phyloP scores from a whole-genome alignment of 2,888 invertebrate genomes.

The Pristionchus entomophagus region DNA sequence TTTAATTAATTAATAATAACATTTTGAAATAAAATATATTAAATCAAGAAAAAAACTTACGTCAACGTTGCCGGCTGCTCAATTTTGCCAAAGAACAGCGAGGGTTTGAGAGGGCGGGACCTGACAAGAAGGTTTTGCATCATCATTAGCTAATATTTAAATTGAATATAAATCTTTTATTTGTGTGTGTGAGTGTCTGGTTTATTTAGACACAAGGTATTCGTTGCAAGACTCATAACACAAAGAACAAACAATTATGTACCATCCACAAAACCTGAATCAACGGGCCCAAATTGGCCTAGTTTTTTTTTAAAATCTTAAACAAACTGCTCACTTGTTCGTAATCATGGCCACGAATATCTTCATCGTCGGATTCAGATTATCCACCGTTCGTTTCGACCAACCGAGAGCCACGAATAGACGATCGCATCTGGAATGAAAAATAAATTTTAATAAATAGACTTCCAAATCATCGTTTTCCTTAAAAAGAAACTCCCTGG shows the following conservation, averaged over 20 bases:
- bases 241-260: too few relatives aligned
- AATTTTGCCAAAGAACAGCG: constrained; percentile 31
- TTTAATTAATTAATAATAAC: background rate
- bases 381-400: background rate
- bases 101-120: background rate
- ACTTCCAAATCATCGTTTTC: too few relatives aligned
- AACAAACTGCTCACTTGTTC: background rate
- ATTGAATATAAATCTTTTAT: too few relatives aligned
- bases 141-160: background rate
- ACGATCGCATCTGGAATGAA: constrained; percentile 24
- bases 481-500: background rate
- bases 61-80: constrained; percentile 19
- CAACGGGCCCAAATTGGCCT: too few relatives aligned
- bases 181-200: too few relatives aligned
- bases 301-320: too few relatives aligned
- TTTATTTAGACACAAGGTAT: too few relatives aligned
- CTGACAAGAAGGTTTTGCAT: background rate
- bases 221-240: too few relatives aligned
- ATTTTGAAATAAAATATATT: background rate
- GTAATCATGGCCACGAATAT: constrained; percentile 9
- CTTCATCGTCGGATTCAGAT: constrained; percentile 11
- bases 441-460: too few relatives aligned
- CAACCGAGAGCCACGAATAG: constrained; percentile 20
- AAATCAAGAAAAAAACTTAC: background rate
- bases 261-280: too few relatives aligned